phyloP scores from a whole-genome alignment of 2,888 invertebrate genomes.

The Lacanobia wlatinum region DNA sequence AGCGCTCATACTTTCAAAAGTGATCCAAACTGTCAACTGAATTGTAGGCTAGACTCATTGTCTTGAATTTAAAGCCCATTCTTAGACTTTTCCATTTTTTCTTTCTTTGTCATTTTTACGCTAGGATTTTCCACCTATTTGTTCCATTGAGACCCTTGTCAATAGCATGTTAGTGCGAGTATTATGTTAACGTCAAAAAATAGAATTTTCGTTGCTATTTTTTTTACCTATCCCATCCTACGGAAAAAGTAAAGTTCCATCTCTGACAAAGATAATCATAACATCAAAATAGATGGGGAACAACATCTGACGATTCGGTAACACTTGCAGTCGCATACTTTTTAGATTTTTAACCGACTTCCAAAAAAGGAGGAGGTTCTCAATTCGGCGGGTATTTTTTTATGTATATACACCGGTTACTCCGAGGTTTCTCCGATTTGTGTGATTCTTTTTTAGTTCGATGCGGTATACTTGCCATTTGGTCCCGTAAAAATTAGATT shows the following conservation, averaged over 20 bases:
- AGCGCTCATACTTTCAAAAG: slow-evolving; percentile 8
- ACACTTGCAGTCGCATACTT: background rate
- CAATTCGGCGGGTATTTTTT: too few species aligned
- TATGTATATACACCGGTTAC: too few species aligned
- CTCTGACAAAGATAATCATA: background rate
- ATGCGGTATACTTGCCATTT: too few species aligned
- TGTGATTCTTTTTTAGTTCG: too few species aligned
- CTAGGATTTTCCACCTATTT: slow-evolving; percentile 14
- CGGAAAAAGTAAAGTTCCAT: background rate
- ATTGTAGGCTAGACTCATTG: slow-evolving; percentile 3
- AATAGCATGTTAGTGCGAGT: slow-evolving; percentile 13
- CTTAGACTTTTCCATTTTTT: background rate
- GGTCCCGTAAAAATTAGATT: too few species aligned
- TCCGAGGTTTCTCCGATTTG: too few species aligned
- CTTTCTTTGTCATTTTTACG: slow-evolving; percentile 8
- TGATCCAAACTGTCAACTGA: background rate
- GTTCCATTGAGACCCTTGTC: slow-evolving; percentile 24
- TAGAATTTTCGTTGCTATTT: slow-evolving; percentile 2
- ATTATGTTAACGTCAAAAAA: slow-evolving; percentile 7
- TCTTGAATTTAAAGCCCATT: slow-evolving; percentile 1
- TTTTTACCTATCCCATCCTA: background rate
- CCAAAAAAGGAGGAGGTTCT: too few species aligned
- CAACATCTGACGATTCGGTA: background rate
- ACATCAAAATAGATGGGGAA: background rate
- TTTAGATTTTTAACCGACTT: background rate